Evolutionary conservation across 2,797 vertebrate species (phyloP), one percentile per base, ranked within the genome.

Genomic region (Dicrostonyx torquatus): DNA sequence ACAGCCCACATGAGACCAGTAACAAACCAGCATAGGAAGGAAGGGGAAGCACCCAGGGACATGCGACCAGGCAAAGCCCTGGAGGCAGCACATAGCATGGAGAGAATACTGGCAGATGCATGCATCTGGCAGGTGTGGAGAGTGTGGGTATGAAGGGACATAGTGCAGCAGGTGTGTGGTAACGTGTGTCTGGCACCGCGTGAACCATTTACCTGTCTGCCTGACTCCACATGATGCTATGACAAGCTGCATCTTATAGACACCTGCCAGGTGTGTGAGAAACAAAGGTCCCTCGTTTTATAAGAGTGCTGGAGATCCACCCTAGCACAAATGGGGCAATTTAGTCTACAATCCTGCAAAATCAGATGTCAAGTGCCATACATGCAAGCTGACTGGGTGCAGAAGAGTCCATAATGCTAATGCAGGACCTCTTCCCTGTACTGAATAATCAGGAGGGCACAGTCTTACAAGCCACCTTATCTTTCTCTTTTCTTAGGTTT

Each of bases 101-200:
- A 48, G 43, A 2, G 13, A 4, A 62, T 4, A 1, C 2, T 68
- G 3, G 73, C 18, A 68, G n/a, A 66, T 43, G 45, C 6, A 0
- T 3, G 1, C 29, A 0, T 12, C 0, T 3, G 17, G 78, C 9
- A 6, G 43, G 1, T 29, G 34, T 9, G 20, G 75, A 94, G 26
- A 6, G 34, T 0, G 0, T 45, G 55, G 20, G 8, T 31, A 0
- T 0, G n/a, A 22, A 64, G 26, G 70, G 9, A 9, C 6, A 0
- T 20, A 3, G 4, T 2, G 6, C 2, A 17, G 84, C 3, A 10
- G 0, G 24, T 9, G 31, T 64, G 43, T 62, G 45, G n/a, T 37
- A 22, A 7, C 5, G 0, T 0, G 2, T 40, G 55, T 72, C 87
- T 55, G 62, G 58, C 2, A 0, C 72, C 53, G 7, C 0, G 0